Evolutionary conservation across 92 coral and sea anemone genomes (phyloP), one percentile per base, ranked within the genome.

Genomic region (Zoanthus solanderi): DNA sequence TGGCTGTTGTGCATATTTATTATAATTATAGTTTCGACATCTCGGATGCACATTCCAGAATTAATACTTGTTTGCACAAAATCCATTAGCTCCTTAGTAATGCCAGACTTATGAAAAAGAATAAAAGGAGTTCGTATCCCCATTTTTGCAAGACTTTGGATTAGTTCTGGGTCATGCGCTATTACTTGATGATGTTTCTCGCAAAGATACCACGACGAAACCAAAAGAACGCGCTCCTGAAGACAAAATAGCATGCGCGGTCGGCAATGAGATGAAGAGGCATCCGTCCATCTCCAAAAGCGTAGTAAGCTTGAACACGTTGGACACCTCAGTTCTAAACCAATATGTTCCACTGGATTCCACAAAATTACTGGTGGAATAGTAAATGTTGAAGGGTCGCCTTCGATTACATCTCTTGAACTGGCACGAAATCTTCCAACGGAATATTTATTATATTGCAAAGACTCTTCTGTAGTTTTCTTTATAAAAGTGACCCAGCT

Each of bases 251-350:
- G 29, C 56, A 72, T 77, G 45, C 93, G 87, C 32, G 93, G 93
- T 66, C 48, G 67, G 13, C 75, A 28, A 58, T 77, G 87, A 58
- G 84, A 57, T 34, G 23, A 23, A 23, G 77, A 79, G 72, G 84
- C 93, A 60, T 91, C 93, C 32, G 76, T 91, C 93, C 93, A 88
- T 80, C 87, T 91, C 93, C 91, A 91, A 72, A 57, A 28, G 17
- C 89, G 68, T 18, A 91, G 76, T 42, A 23, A 78, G 67, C 91
- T 83, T 75, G 18, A 78, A 78, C 89, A 91, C 50, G 31, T 68
- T 53, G 89, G 93, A 54, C 93, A 91, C 54, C 56, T 78, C 18
- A 84, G 87, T 63, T 53, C 71, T 23, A 66, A 29, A 31, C 32
- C 31, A 9, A 57, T 63, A 45, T 75, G 87, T 72, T 85, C 61